These are phyloP conservation scores for Odontamblyopus rebecca DNA, from an alignment of 2,797 vertebrate genomes.

Conservation along the genomic window DNA sequence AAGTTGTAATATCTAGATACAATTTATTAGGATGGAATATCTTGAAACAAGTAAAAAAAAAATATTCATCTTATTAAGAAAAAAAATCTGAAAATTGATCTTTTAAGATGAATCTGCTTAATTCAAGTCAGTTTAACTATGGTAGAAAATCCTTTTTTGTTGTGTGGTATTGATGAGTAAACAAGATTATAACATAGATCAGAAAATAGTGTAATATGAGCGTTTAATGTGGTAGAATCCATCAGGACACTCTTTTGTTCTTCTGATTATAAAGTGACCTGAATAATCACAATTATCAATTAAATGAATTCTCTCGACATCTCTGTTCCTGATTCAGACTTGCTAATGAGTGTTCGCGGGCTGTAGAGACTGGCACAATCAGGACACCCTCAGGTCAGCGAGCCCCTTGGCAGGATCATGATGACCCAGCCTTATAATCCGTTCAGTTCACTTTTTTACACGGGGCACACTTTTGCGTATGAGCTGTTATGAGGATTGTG, in stretches of 20 bases:
- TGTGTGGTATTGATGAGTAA: too few relatives aligned
- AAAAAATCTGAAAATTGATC: too few relatives aligned
- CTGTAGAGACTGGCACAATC: neutral
- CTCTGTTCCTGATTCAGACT: neutral
- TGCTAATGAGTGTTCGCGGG: neutral
- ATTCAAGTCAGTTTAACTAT: too few relatives aligned
- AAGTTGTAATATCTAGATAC: too few relatives aligned
- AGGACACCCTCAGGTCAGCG: neutral
- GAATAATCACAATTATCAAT: neutral
- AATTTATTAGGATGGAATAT: too few relatives aligned
- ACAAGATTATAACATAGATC: too few relatives aligned
- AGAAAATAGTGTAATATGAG: too few relatives aligned
- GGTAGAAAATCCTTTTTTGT: too few relatives aligned
- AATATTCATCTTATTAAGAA: too few relatives aligned
- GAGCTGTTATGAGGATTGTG: slow-evolving; percentile 10
- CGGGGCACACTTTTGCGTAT: neutral
- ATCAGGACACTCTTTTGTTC: neutral
- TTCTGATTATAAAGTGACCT: neutral
- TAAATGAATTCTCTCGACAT: neutral
- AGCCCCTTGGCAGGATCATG: neutral
- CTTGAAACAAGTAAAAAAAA: too few relatives aligned
- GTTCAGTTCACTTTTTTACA: neutral
- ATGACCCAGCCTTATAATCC: neutral
- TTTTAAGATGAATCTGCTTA: too few relatives aligned
- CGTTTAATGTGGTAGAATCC: too few relatives aligned